A percentile compares a stretch with the other conserved stretches of the same genome.
These are phyloP conservation scores for Charaxes varanes DNA, from an alignment of 1,140 invertebrate species.

Conservation along the genomic window DNA sequence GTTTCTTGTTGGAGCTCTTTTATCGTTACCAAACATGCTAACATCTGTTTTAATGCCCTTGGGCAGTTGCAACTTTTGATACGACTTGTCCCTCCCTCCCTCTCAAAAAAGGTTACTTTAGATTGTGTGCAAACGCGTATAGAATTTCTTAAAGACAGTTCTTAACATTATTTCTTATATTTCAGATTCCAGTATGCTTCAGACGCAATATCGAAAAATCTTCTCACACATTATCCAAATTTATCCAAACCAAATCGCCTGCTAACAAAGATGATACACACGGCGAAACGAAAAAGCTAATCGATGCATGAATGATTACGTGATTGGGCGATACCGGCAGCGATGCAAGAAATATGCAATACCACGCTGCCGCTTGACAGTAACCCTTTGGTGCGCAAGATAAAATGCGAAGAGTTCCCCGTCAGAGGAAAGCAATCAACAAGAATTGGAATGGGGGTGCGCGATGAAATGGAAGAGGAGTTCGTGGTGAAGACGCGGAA, in stretches of 20 bases:
- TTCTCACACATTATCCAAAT: slow-evolving; percentile 1
- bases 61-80: too few relatives aligned
- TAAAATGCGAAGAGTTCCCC: slow-evolving; percentile 74
- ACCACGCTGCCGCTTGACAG: slow-evolving; percentile 68
- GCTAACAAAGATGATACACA: slow-evolving; percentile 50
- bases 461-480: slow-evolving; percentile 72
- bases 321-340: slow-evolving; percentile 48
- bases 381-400: slow-evolving; percentile 69
- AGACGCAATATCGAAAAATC: slow-evolving; percentile 11
- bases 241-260: slow-evolving; percentile 22
- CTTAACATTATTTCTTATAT: slow-evolving; percentile 8
- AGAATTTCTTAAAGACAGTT: too few relatives aligned
- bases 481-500: slow-evolving; percentile 69
- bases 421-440: slow-evolving; percentile 59
- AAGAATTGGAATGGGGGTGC: slow-evolving; percentile 65
- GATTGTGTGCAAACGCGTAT: too few relatives aligned
- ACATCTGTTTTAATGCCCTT: too few relatives aligned
- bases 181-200: slow-evolving; percentile 35
- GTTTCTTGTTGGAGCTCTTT: too few relatives aligned
- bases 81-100: too few relatives aligned
- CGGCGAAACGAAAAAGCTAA: slow-evolving; percentile 38
- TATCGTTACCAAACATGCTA: too few relatives aligned
- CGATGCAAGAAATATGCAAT: slow-evolving; percentile 75
- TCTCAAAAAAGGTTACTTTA: too few relatives aligned
- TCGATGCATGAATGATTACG: slow-evolving; percentile 51